phyloP scores from a whole-genome alignment of 2,888 invertebrate genomes.

The Perithous albicinctus region DNA sequence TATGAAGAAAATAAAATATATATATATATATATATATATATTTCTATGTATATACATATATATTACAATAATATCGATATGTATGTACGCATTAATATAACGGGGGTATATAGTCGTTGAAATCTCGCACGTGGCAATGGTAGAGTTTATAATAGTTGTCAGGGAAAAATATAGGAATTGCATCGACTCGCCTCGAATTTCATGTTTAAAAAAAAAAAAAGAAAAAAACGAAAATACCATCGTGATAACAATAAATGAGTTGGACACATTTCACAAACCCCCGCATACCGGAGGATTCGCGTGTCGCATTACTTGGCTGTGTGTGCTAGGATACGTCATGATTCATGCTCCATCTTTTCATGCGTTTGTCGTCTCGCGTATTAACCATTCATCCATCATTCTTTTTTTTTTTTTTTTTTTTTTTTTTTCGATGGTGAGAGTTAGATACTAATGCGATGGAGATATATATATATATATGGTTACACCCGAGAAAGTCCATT shows the following conservation, averaged over 20 bases:
- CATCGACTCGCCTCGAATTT: conserved; percentile 78
- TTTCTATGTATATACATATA: conserved; percentile 29
- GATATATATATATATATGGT: too few relatives aligned
- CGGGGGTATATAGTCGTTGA: conserved; percentile 56
- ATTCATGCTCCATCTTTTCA: conserved; percentile 77
- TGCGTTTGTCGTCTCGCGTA: conserved; percentile 71
- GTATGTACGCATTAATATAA: conserved; percentile 30
- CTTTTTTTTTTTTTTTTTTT: too few relatives aligned
- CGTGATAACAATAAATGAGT: conserved; percentile 66
- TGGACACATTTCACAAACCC: conserved; percentile 70
- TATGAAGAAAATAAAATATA: too few relatives aligned
- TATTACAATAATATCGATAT: conserved; percentile 9
- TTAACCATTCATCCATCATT: conserved; percentile 37
- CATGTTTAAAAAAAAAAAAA: conserved; percentile 57
- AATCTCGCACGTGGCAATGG: conserved; percentile 48
- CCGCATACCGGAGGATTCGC: conserved; percentile 66
- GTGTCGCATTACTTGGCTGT: conserved; percentile 83
- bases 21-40: too few relatives aligned
- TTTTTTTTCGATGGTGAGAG: too few relatives aligned
- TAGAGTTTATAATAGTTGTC: conserved; percentile 50
- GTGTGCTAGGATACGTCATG: conserved; percentile 83
- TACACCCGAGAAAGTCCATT: background rate
- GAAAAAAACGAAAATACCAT: conserved; percentile 32
- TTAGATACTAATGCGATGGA: background rate
- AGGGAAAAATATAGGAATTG: conserved; percentile 78